These are phyloP conservation scores for Apteryx owenii DNA, from an alignment of 2,113 vertebrate species.

Conservation along the genomic window DNA sequence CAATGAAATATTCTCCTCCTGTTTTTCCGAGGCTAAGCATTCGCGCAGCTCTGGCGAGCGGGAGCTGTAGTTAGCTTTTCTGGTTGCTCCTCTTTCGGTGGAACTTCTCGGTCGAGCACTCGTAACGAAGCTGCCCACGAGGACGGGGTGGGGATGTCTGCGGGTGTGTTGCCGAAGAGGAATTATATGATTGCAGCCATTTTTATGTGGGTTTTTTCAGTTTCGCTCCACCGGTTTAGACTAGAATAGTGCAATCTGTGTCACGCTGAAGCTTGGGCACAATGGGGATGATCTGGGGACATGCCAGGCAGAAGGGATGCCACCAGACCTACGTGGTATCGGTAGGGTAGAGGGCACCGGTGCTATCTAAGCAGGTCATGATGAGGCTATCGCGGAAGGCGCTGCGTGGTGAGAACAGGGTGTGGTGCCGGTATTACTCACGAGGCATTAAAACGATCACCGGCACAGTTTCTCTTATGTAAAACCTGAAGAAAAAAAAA, in stretches of 20 bases:
- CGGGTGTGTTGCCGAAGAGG: conserved; percentile 21
- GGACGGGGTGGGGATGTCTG: not conserved
- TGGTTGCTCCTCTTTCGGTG: not conserved
- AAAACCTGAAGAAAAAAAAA: not conserved
- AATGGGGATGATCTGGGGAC: not conserved
- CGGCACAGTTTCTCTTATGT: not conserved
- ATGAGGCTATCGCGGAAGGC: fast-evolving
- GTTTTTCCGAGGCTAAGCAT: not conserved
- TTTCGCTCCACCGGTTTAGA: not conserved
- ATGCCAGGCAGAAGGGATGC: not conserved
- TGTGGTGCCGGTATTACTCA: not conserved
- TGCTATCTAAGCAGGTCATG: not conserved
- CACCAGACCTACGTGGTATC: not conserved
- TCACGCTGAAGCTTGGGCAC: not conserved
- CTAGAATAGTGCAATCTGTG: not conserved
- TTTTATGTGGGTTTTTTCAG: not conserved
- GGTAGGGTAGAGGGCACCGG: not conserved
- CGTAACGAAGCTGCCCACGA: not conserved
- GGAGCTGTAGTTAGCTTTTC: not conserved
- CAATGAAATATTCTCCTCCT: not conserved
- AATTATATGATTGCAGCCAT: not conserved
- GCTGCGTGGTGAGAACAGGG: not conserved
- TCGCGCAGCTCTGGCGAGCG: not conserved
- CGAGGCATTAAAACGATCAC: not conserved
- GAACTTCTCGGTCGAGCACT: not conserved